Evolutionary conservation across 2,888 invertebrate species (phyloP).

Genomic region (Biston betularia): DNA sequence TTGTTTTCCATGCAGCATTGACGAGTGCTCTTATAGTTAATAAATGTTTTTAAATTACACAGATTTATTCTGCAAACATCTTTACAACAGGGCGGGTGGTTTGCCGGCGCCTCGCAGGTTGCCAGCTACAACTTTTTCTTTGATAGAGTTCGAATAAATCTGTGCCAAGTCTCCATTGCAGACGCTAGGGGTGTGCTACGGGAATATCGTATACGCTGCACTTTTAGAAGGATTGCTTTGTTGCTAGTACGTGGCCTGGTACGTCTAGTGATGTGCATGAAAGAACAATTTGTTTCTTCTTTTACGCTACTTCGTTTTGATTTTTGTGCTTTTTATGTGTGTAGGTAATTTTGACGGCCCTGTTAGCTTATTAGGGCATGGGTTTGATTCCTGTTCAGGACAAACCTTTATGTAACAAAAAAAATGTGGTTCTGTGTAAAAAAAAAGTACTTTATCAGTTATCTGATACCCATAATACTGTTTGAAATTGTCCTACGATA

Average conservation of each 20-base stretch:
- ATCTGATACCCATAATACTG: too few relatives aligned
- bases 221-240: conserved; percentile 46
- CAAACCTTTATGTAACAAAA: too few relatives aligned
- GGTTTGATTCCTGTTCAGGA: too few relatives aligned
- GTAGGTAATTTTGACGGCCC: too few relatives aligned
- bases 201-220: conserved; percentile 61
- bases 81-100: conserved; percentile 54
- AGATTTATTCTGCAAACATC: conserved; percentile 47
- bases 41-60: background rate
- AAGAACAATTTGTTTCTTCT: conserved; percentile 1
- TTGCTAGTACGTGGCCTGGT: conserved; percentile 22
- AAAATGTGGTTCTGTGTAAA: too few relatives aligned
- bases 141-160: conserved; percentile 83
- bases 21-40: too few relatives aligned
- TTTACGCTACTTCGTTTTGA: background rate
- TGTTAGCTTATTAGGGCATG: too few relatives aligned
- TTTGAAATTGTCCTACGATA: too few relatives aligned
- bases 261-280: conserved; percentile 12
- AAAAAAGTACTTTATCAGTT: too few relatives aligned
- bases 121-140: conserved; percentile 81
- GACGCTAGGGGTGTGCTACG: conserved; percentile 58
- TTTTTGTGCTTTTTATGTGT: too few relatives aligned
- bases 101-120: conserved; percentile 72
- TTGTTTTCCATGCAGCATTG: too few relatives aligned
- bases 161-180: conserved; percentile 68